Evolutionary conservation across 2,797 vertebrate species (phyloP).

Genomic region (Channallabes apus): DNA sequence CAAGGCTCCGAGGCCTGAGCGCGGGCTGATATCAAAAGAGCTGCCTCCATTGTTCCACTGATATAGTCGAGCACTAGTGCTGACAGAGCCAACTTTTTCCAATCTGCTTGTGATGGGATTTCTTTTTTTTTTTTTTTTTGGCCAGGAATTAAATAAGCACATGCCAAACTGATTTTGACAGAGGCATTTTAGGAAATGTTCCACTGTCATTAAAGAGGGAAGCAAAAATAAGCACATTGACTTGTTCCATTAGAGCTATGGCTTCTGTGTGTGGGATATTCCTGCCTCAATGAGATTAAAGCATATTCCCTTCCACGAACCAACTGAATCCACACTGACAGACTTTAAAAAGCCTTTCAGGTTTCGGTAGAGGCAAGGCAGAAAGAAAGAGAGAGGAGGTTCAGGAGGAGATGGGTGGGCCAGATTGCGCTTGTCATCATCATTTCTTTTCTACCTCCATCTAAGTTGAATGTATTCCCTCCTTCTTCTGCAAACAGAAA

Average conservation of each 20-base stretch:
- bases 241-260: conserved; percentile 45
- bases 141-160: conserved; percentile 31
- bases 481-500: conserved; percentile 45
- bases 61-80: conserved; percentile 51
- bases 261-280: conserved; percentile 40
- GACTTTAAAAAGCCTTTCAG: conserved; percentile 55
- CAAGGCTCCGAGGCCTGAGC: conserved; percentile 71
- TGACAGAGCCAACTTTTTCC: conserved; percentile 40
- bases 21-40: conserved; percentile 65
- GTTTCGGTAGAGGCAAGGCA: conserved; percentile 47
- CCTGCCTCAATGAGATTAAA: conserved; percentile 57
- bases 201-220: conserved; percentile 37
- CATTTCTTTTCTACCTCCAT: conserved; percentile 54
- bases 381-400: conserved; percentile 41
- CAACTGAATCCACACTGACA: conserved; percentile 55
- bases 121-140: neutral
- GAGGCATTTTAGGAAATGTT: conserved; percentile 28
- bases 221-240: conserved; percentile 49
- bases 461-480: conserved; percentile 54
- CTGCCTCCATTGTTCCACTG: conserved; percentile 58
- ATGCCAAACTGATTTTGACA: conserved; percentile 35
- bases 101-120: conserved; percentile 20
- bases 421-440: conserved; percentile 61
- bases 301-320: conserved; percentile 48
- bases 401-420: conserved; percentile 47